These are phyloP conservation scores for Erpornis zantholeuca DNA, from an alignment of 2,113 vertebrate species.

Conservation along the genomic window DNA sequence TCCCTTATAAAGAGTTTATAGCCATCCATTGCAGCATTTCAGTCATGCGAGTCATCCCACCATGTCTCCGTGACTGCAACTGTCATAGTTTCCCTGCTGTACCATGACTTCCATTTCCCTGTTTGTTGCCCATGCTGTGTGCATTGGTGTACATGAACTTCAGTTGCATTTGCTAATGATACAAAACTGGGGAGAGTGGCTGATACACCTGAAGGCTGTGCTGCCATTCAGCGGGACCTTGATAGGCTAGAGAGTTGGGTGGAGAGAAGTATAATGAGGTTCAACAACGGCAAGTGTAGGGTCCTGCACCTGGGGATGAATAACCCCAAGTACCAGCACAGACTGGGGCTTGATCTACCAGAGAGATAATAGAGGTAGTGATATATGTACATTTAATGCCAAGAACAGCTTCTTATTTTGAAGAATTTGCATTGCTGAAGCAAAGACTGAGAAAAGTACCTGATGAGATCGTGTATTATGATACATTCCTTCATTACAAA, in stretches of 20 bases:
- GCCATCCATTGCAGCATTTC: too few species aligned
- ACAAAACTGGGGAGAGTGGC: too few species aligned
- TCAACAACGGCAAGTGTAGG: neutral
- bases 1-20: too few species aligned
- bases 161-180: neutral
- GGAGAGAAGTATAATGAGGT: too few species aligned
- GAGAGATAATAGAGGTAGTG: neutral
- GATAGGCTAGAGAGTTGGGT: too few species aligned
- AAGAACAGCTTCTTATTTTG: neutral
- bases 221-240: too few species aligned
- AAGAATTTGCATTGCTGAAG: neutral
- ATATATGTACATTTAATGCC: neutral
- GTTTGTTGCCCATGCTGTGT: neutral
- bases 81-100: neutral
- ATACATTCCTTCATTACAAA: neutral
- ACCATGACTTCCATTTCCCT: neutral
- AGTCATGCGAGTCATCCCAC: neutral
- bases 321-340: neutral
- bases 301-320: neutral
- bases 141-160: neutral
- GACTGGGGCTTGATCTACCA: neutral
- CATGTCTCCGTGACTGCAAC: neutral
- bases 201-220: too few species aligned
- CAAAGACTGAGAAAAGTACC: neutral
- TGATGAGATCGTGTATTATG: neutral